Base-by-base conservation (phyloP, 2,888 invertebrate species). In the Nomada goodeniana region DNA sequence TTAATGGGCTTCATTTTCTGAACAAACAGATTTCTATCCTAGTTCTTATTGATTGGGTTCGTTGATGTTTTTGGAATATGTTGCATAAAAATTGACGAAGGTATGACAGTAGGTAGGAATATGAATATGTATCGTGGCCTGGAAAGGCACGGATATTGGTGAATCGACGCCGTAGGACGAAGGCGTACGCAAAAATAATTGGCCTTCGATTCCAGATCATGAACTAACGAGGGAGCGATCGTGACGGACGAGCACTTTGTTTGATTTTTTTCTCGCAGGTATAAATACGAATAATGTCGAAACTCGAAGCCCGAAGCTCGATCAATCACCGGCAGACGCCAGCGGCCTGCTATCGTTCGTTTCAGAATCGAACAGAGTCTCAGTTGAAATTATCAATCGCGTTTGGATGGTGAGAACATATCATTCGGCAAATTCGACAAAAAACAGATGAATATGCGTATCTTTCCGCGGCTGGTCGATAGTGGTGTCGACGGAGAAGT, bases 141-240 rank as follows among this genome's bases (percentile, higher is more conserved):
- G 36, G 10, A 20, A 18, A 20, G 15, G n/a, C 23, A 3, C 3
- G 15, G 29, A 29, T 47, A 29, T 44, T 36, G 11, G 59, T 15
- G 26, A 47, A 15, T 36, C 44, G 64, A 59, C 42, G 61, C 55
- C 13, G 3, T 47, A 13, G n/a, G 10, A 57, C 29, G 61, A 61
- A 15, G n/a, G 5, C 15, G n/a, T 11, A 29, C 52, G 77, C 57
- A 36, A 52, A 83, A 83, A 83, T 86, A 80, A 83, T 86, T 81
- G 86, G 75, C 86, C 86, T 86, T 86, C 86, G 86, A 86, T 86
- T 86, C 75, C 78, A 59, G 86, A 80, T 80, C 81, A 44, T 63
- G 73, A 52, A 68, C 53, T 69, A 65, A 65, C 67, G 65, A 78
- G 47, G 10, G 20, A 57, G 70, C 68, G 36, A 52, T 69, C 69